phyloP scores from a whole-genome alignment of 1,140 invertebrate genomes.

The Drosophila santomea region DNA sequence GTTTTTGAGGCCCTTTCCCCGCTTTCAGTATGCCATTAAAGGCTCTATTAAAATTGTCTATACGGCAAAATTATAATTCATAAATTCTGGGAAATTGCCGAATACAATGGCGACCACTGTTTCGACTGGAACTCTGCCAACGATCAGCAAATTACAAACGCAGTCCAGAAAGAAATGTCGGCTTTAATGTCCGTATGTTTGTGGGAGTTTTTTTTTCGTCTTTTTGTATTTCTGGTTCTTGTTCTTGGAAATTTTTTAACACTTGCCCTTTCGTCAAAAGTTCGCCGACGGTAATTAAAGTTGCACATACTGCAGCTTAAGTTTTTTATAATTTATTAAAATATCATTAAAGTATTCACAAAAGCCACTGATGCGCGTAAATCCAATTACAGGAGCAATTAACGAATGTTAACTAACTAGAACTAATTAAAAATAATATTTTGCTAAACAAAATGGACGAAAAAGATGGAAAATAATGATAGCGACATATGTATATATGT shows the following conservation, averaged over 20 bases:
- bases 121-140: slow-evolving; percentile 22
- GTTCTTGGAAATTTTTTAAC: slow-evolving; percentile 46
- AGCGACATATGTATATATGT: background rate
- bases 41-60: slow-evolving; percentile 84
- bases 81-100: slow-evolving; percentile 83
- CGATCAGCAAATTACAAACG: slow-evolving; percentile 74
- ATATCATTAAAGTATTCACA: slow-evolving; percentile 66
- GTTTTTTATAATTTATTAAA: slow-evolving; percentile 70
- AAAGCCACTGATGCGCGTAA: slow-evolving; percentile 67
- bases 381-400: slow-evolving; percentile 83
- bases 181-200: slow-evolving; percentile 25
- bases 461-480: slow-evolving; percentile 2
- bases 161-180: slow-evolving; percentile 48
- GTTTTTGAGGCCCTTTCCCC: slow-evolving; percentile 9
- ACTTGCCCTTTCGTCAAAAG: slow-evolving; percentile 49
- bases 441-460: slow-evolving; percentile 65
- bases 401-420: slow-evolving; percentile 79
- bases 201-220: slow-evolving; percentile 1
- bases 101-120: slow-evolving; percentile 74
- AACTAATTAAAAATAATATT: slow-evolving; percentile 83
- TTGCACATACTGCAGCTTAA: slow-evolving; percentile 31
- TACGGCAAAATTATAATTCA: slow-evolving; percentile 81
- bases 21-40: slow-evolving; percentile 59
- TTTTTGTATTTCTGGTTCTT: slow-evolving; percentile 8
- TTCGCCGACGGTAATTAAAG: slow-evolving; percentile 55